Percentiles rank a stretch among this genome's conserved stretches.
Evolutionary conservation across 2,797 vertebrate species (phyloP).

Genomic region (Rhabdophis nuchalis): DNA sequence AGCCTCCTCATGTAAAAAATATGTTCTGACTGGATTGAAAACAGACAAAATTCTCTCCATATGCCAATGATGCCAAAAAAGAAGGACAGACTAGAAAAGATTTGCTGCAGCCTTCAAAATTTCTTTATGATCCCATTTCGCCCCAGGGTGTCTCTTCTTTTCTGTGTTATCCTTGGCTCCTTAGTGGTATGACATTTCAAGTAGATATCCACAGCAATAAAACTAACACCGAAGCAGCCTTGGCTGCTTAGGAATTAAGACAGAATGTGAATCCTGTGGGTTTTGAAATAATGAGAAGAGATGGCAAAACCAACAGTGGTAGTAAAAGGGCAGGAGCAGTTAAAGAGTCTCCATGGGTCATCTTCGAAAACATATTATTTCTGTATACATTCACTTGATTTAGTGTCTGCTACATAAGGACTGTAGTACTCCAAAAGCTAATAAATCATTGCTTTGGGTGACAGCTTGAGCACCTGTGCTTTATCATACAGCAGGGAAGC

Average conservation of each 20-base stretch:
- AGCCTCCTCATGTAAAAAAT: slow-evolving; percentile 36
- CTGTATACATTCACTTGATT: slow-evolving; percentile 66
- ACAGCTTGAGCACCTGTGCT: slow-evolving; percentile 66
- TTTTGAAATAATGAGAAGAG: slow-evolving; percentile 68
- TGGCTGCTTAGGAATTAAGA: slow-evolving; percentile 67
- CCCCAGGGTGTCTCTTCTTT: slow-evolving; percentile 46
- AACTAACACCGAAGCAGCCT: slow-evolving; percentile 52
- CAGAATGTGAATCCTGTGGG: slow-evolving; percentile 62
- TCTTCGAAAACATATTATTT: slow-evolving; percentile 69
- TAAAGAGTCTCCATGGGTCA: slow-evolving; percentile 64
- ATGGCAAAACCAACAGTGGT: slow-evolving; percentile 60
- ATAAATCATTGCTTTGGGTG: slow-evolving; percentile 66
- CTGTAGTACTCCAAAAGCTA: slow-evolving; percentile 58
- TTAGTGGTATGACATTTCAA: slow-evolving; percentile 56
- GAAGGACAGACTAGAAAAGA: slow-evolving; percentile 48
- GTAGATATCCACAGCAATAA: slow-evolving; percentile 69
- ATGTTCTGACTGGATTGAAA: slow-evolving; percentile 36
- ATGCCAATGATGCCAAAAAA: slow-evolving; percentile 51
- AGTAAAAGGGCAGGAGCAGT: slow-evolving; percentile 65
- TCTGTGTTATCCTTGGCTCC: slow-evolving; percentile 60
- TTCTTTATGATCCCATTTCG: slow-evolving; percentile 54
- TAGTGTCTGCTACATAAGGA: slow-evolving; percentile 65
- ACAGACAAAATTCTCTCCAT: slow-evolving; percentile 55
- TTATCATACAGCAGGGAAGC: slow-evolving; percentile 64
- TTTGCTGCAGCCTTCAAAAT: slow-evolving; percentile 56